Evolutionary conservation across 2,888 invertebrate species (phyloP), one percentile per base, ranked within the genome.

Genomic region (Invenusta paracnida): DNA sequence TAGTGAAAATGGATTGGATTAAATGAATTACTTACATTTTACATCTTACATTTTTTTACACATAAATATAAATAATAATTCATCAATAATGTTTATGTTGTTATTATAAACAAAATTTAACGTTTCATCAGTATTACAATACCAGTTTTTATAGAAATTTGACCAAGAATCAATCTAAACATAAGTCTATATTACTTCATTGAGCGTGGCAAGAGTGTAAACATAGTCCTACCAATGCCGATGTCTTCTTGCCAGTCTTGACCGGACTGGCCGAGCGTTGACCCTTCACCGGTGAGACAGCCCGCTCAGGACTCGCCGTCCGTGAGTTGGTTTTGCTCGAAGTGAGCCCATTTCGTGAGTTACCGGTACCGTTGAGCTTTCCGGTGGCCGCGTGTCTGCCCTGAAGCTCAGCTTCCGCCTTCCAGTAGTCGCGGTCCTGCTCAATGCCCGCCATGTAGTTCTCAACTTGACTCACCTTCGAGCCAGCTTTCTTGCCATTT

Each of bases 381-480:
- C 48, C 48, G 17, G 5, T 48, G 48, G 48, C 5, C 5, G 48
- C 48, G 17, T 48, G 48, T 5, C 89, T 88, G 88, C 90, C 89
- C 84, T 91, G 88, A 1, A 89, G 89, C 82, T 90, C 89, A 0
- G 90, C 89, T 88, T 91, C 91, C 29, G 89, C 89, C 85, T 90
- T 89, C 89, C 90, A 91, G 87, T 91, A 91, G 88, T 91, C 90
- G 2, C 91, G 87, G 87, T 91, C 91, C 27, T 67, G 30, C 67
- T 86, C 86, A 73, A 86, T 86, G 25, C 86, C 86, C 29, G 30
- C 17, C 85, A 86, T 67, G 79, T 86, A 86, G 5, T 86, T 29
- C 81, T 86, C 86, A 27, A 86, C 73, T 86, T 86, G 86, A 86
- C 66, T 67, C 5, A 86, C n/a, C n/a, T 29, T 23, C 0, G 29